Conservation (phyloP, 2,797 vertebrate species). For the Hippoglossus hippoglossus region DNA sequence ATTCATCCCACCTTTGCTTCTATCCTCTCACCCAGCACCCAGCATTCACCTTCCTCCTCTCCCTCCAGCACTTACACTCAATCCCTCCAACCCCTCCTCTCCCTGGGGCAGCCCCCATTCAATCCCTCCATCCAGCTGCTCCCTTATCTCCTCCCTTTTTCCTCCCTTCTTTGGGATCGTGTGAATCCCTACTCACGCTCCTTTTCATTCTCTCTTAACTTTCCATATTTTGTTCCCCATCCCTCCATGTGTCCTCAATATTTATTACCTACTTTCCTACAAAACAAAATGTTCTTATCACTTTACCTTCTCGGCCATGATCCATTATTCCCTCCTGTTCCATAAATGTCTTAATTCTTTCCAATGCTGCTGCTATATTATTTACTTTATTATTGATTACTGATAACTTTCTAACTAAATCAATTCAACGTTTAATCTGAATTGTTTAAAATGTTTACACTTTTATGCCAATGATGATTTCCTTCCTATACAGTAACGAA, state of each 20-base stretch:
- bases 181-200: conserved; percentile 35
- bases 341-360: too few relatives aligned
- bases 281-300: too few relatives aligned
- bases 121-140: conserved; percentile 57
- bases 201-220: conserved; percentile 5
- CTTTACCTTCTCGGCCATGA: too few relatives aligned
- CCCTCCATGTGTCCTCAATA: neutral
- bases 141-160: conserved; percentile 19
- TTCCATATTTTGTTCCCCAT: conserved; percentile 24
- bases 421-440: too few relatives aligned
- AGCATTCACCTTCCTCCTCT: conserved; percentile 41
- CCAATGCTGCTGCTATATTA: too few relatives aligned
- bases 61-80: conserved; percentile 38
- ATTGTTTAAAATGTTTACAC: too few relatives aligned
- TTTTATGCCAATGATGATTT: too few relatives aligned
- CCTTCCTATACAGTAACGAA: too few relatives aligned
- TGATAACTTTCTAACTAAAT: too few relatives aligned
- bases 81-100: conserved; percentile 40
- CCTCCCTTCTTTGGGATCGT: conserved; percentile 28
- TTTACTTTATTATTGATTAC: too few relatives aligned
- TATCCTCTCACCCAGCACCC: conserved; percentile 37
- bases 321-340: too few relatives aligned
- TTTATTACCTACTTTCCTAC: too few relatives aligned
- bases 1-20: conserved; percentile 64
- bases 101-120: conserved; percentile 23